Evolutionary conservation across 2,113 vertebrate genomes (phyloP).

Genomic region (Lontra canadensis): DNA sequence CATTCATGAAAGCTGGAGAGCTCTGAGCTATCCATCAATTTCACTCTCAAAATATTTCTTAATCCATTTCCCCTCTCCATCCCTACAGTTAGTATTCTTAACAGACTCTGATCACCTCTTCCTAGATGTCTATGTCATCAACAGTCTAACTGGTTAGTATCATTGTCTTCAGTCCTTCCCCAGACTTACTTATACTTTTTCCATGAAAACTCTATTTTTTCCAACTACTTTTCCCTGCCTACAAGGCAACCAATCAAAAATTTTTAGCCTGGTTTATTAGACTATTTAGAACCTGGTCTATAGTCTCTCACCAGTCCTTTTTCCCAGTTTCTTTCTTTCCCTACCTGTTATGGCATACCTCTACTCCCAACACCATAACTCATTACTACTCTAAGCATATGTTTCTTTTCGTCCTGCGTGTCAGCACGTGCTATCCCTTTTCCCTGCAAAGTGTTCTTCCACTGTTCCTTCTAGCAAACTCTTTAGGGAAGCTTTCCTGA

Average conservation of each 20-base stretch:
- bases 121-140: background rate
- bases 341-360: background rate
- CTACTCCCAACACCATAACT: background rate
- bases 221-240: background rate
- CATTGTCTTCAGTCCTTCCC: background rate
- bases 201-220: background rate
- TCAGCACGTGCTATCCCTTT: background rate
- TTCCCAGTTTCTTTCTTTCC: background rate
- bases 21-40: background rate
- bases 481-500: background rate
- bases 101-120: background rate
- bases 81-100: background rate
- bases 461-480: background rate
- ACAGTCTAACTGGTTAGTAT: background rate
- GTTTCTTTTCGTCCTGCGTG: background rate
- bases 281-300: background rate
- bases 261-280: background rate
- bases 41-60: constrained; percentile 18
- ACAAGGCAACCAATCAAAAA: background rate
- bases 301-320: background rate
- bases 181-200: background rate
- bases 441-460: background rate
- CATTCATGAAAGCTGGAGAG: background rate
- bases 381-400: background rate
- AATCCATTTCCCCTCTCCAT: background rate